phyloP scores from a whole-genome alignment of 2,113 vertebrate species.

The Strix uralensis region DNA sequence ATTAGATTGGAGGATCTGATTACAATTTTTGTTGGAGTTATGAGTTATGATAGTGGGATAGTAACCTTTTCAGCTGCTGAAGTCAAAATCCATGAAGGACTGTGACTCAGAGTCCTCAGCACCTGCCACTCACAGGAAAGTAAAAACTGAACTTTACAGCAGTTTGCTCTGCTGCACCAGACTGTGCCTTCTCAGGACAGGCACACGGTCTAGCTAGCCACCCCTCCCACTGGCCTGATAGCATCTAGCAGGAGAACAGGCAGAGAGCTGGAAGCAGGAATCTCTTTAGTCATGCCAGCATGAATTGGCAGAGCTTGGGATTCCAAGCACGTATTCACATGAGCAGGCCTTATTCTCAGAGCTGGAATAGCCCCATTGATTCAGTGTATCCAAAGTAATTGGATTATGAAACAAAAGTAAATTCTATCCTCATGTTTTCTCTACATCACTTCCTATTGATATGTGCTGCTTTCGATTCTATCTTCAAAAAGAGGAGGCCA shows the following conservation, averaged over 20 bases:
- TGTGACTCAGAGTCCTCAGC: neutral
- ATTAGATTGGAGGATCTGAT: neutral
- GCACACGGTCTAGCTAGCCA: neutral
- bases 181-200: neutral
- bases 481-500: neutral
- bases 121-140: neutral
- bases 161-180: neutral
- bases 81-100: neutral
- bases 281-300: neutral
- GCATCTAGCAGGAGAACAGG: neutral
- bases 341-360: neutral
- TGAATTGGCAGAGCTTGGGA: slow-evolving; percentile 35
- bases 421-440: neutral
- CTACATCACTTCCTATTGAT: neutral
- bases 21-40: neutral
- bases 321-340: slow-evolving; percentile 40
- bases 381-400: slow-evolving; percentile 3
- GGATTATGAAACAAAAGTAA: slow-evolving; percentile 40
- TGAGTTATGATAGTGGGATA: neutral
- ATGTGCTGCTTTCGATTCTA: neutral
- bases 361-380: slow-evolving; percentile 42
- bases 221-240: neutral
- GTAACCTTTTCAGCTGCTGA: neutral
- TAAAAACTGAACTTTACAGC: neutral
- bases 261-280: neutral